phyloP scores from a whole-genome alignment of 2,888 invertebrate species.

The Punctoribates punctum region DNA sequence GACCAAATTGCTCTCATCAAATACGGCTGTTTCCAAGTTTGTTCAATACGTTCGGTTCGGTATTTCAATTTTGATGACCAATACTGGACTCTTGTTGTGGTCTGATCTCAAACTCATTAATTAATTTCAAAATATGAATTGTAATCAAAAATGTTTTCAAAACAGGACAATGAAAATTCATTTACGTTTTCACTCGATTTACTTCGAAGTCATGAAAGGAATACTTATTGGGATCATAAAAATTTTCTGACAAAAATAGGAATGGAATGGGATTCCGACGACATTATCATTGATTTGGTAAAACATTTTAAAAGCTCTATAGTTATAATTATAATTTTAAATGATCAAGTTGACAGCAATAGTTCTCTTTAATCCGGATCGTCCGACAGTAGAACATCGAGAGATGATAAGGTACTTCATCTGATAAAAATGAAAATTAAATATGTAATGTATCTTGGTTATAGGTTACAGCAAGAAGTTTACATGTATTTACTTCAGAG shows the following conservation, averaged over 20 bases:
- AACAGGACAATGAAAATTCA: not conserved
- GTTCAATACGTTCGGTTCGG: not conserved
- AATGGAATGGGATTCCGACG: not conserved
- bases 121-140: too few species aligned
- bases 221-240: not conserved
- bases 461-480: not conserved
- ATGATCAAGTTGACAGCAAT: not conserved
- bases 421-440: not conserved
- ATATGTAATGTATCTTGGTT: not conserved
- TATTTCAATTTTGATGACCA: too few species aligned
- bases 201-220: not conserved
- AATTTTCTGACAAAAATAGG: not conserved
- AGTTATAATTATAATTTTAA: not conserved
- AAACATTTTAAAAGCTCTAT: not conserved
- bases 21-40: conserved; percentile 91
- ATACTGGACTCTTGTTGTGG: too few species aligned
- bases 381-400: not conserved
- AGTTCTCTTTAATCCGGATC: not conserved
- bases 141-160: too few species aligned
- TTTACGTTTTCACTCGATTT: not conserved
- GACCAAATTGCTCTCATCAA: conserved; percentile 84
- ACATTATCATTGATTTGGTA: not conserved
- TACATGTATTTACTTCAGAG: not conserved
- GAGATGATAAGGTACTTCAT: not conserved
- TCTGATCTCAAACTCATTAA: too few species aligned